Conservation (phyloP, 2,888 invertebrate species). For the Germaria angustata region DNA sequence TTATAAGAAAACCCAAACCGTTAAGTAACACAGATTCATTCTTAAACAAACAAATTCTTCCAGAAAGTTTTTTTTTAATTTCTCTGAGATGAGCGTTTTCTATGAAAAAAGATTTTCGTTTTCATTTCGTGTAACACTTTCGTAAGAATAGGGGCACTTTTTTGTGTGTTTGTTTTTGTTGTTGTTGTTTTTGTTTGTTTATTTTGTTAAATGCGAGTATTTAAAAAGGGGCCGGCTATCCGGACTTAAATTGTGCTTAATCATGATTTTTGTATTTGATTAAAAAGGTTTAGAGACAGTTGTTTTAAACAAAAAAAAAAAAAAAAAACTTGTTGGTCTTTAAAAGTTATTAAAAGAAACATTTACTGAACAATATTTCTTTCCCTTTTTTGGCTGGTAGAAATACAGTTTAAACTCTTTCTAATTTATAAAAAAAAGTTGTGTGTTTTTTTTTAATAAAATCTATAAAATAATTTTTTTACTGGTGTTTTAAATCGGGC, state of each 20-base stretch:
- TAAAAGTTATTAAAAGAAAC: background rate
- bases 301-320: background rate
- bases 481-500: background rate
- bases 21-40: background rate
- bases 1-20: background rate
- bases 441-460: background rate
- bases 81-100: too few species aligned
- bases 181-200: too few species aligned
- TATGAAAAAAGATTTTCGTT: background rate
- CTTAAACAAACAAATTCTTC: background rate
- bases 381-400: background rate
- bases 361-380: background rate
- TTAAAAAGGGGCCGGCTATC: background rate
- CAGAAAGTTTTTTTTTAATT: background rate
- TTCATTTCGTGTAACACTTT: slow-evolving; percentile 6
- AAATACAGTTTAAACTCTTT: background rate
- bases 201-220: background rate
- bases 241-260: background rate
- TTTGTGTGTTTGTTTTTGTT: too few species aligned
- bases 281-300: background rate
- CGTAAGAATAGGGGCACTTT: too few species aligned
- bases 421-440: background rate
- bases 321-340: background rate
- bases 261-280: background rate
- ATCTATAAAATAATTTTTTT: background rate